Base-by-base conservation (phyloP, 1,140 invertebrate genomes). In the Hirudo medicinalis region DNA sequence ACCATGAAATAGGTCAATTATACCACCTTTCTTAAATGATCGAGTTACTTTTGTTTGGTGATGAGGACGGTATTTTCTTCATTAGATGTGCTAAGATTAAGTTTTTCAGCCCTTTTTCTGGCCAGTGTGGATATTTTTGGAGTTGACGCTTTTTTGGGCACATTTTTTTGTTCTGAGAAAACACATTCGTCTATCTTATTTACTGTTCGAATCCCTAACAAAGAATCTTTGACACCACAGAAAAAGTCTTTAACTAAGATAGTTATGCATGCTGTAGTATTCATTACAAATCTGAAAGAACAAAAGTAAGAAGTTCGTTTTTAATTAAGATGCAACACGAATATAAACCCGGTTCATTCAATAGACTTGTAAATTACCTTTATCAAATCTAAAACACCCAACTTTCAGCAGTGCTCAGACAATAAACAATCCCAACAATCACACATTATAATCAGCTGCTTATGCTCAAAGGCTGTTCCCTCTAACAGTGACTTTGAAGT, bases 401-500 rank as follows among this genome's bases (percentile, higher is more conserved):
- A 25, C 29, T 63, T 63, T 63, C 57, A 13, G 20, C 22, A 63
- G 29, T 63, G 57, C 1, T 25, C 57, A 32, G 29, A 32, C 22
- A 22, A 63, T 25, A 63, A 22, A 63, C 57, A 25, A 63, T 25
- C 22, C 8, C 13, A 63, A 63, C 22, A 63, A 32, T 25, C 22
- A 63, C 43, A 71, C 53, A 57, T 53, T 55, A 36, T 55, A 60
- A n/a, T 55, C 53, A n/a, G 49, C 17, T 75, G 72, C 43, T 70
- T 74, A 15, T 75, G 75, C 71, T 67, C 57, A 36, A 74, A 73
- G 66, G 75, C 76, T 43, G 71, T 69, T 22, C 60, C 70, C 57
- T 67, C 54, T 27, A 67, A 66, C 70, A 53, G n/a, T 55, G 54
- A 57, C 6, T 36, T 69, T 29, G 54, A 36, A 55, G 8, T 55